These are phyloP conservation scores for Protophormia terraenovae DNA, from an alignment of 2,888 invertebrate genomes.

Conservation along the genomic window DNA sequence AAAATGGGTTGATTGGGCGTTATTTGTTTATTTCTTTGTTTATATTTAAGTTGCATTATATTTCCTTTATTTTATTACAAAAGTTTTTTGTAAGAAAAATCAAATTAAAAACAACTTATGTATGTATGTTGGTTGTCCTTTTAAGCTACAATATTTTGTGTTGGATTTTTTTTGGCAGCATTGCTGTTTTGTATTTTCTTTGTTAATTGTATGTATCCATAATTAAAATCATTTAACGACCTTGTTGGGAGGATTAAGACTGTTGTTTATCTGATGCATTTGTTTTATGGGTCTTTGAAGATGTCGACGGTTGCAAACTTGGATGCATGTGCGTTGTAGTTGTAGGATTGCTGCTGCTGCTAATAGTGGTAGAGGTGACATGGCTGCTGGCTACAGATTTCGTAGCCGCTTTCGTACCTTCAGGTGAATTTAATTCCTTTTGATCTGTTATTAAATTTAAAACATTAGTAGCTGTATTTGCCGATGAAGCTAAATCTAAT, in stretches of 20 bases:
- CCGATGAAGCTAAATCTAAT: conserved; percentile 77
- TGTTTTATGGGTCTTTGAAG: conserved; percentile 66
- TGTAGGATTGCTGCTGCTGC: conserved; percentile 46
- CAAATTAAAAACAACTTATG: conserved; percentile 12
- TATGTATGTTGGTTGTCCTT: not conserved
- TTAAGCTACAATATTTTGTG: conserved; percentile 9
- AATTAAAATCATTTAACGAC: not conserved
- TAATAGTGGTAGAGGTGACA: too few relatives aligned
- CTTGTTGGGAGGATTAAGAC: conserved; percentile 17
- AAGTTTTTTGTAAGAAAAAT: conserved; percentile 32
- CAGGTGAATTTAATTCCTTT: conserved; percentile 52
- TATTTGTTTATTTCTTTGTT: too few relatives aligned
- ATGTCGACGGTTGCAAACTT: conserved; percentile 71
- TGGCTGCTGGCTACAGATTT: conserved; percentile 47
- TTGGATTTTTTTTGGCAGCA: conserved; percentile 37
- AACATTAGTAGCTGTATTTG: conserved; percentile 74
- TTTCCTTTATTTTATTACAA: conserved; percentile 28
- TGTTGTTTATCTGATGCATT: conserved; percentile 68
- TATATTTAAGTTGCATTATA: conserved; percentile 7
- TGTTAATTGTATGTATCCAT: not conserved
- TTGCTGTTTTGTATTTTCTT: conserved; percentile 26
- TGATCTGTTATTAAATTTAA: conserved; percentile 62
- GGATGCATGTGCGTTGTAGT: conserved; percentile 72
- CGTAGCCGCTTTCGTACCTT: not conserved
- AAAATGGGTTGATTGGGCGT: not conserved